Conservation (phyloP, 2,113 vertebrate genomes). For the Corynorhinus townsendii region DNA sequence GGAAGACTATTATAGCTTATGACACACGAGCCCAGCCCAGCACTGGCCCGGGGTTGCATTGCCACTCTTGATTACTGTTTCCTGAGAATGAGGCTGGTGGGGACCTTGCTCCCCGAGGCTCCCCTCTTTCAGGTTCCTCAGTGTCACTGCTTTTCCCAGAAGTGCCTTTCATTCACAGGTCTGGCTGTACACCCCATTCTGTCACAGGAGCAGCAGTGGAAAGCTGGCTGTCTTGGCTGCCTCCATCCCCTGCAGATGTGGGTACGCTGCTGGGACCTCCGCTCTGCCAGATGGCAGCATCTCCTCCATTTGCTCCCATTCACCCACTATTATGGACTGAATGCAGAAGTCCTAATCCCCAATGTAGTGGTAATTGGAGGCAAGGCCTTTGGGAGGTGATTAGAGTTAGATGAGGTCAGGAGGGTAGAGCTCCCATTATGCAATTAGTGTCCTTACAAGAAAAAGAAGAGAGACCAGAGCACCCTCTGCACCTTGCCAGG, state of each 20-base stretch:
- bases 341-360: neutral
- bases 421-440: too few species aligned
- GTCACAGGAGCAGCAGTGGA: neutral
- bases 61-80: neutral
- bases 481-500: neutral
- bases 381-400: neutral
- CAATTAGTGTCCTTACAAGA: neutral
- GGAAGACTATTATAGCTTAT: neutral
- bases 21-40: accelerated
- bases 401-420: neutral
- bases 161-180: neutral
- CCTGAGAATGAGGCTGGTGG: too few species aligned
- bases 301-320: accelerated
- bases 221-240: neutral
- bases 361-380: neutral
- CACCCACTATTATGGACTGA: neutral
- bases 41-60: neutral
- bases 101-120: neutral
- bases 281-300: too few species aligned
- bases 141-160: neutral
- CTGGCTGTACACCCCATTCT: neutral
- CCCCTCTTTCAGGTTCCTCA: too few species aligned
- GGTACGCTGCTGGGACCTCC: neutral
- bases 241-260: neutral
- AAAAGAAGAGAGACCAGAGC: neutral